phyloP scores from a whole-genome alignment of 1,140 invertebrate species.

The Mactra quadrangularis region DNA sequence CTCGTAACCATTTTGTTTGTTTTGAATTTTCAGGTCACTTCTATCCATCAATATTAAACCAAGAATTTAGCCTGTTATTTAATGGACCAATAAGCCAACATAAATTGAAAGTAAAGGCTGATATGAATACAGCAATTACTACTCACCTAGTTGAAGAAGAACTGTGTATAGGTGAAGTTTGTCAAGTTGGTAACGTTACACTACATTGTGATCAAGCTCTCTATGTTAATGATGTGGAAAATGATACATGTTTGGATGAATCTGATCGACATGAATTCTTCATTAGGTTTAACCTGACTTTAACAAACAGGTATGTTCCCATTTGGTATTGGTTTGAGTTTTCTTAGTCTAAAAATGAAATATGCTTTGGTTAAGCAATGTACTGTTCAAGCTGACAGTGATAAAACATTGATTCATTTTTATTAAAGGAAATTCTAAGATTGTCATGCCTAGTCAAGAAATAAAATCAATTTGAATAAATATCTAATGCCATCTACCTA shows the following conservation, averaged over 20 bases:
- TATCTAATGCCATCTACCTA: no score
- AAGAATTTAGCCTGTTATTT: conserved; percentile 69
- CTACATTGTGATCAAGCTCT: conserved; percentile 61
- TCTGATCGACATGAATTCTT: conserved; percentile 31
- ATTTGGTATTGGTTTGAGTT: no score
- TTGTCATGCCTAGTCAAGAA: no score
- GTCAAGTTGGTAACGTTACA: conserved; percentile 65
- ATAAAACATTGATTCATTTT: no score
- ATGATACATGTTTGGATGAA: conserved; percentile 66
- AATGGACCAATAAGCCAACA: conserved; percentile 66
- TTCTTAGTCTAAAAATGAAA: no score
- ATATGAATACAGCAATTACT: conserved; percentile 18
- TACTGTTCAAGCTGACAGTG: no score
- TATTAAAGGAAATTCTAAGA: no score
- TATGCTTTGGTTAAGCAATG: no score
- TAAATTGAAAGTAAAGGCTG: conserved; percentile 27
- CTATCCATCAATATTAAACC: conserved; percentile 63
- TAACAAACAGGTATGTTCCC: conserved; percentile 62
- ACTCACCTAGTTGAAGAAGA: conserved; percentile 61
- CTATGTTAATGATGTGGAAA: conserved; percentile 54
- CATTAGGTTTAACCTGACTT: conserved; percentile 68
- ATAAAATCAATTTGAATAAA: no score
- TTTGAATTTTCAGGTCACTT: conserved; percentile 57
- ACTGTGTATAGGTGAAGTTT: conserved; percentile 64
- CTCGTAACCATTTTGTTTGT: no score